These are phyloP conservation scores for Mormoops blainvillei DNA, from an alignment of 2,113 vertebrate species.

Conservation along the genomic window DNA sequence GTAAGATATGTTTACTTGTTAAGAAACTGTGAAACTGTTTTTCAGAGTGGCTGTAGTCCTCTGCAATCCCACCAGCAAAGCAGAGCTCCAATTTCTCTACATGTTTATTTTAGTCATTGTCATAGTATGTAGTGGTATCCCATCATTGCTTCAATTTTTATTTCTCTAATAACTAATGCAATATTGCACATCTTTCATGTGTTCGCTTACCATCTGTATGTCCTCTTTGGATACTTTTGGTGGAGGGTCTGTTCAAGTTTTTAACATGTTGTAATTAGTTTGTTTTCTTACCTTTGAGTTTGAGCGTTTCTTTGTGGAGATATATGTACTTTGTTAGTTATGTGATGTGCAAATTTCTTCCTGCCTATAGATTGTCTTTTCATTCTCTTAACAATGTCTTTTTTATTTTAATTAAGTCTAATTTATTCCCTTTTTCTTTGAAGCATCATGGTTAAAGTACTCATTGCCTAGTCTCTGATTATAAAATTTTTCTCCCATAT, in stretches of 20 bases:
- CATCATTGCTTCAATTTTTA: background rate
- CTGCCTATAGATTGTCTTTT: background rate
- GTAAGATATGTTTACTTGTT: background rate
- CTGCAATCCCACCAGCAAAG: background rate
- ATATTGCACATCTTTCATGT: background rate
- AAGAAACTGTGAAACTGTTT: background rate
- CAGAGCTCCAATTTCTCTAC: background rate
- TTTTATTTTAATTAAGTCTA: background rate
- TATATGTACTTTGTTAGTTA: background rate
- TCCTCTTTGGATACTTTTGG: too few relatives aligned
- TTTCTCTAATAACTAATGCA: background rate
- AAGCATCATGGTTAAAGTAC: background rate
- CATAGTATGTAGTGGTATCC: background rate
- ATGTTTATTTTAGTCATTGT: background rate
- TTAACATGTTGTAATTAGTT: background rate
- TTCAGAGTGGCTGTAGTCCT: background rate
- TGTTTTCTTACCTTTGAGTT: background rate
- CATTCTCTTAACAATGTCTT: background rate
- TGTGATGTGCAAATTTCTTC: background rate
- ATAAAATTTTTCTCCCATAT: background rate
- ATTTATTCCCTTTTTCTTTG: background rate
- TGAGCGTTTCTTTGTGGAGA: background rate
- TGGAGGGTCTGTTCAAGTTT: background rate
- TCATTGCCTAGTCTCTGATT: background rate
- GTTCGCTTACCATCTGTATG: background rate